phyloP scores from a whole-genome alignment of 2,888 invertebrate genomes.

The Parasteatoda lunata region DNA sequence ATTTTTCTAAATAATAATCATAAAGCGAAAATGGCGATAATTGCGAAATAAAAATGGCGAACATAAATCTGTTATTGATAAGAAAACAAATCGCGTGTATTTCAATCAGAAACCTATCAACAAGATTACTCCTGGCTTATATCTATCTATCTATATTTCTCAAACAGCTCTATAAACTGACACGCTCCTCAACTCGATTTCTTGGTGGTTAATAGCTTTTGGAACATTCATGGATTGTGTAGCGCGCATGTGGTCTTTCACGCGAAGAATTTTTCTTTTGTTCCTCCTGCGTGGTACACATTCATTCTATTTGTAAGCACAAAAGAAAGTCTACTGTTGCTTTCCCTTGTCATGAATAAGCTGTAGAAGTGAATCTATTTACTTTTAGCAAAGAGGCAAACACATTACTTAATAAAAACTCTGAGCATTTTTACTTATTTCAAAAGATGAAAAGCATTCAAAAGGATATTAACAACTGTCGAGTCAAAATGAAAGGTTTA shows the following conservation, averaged over 20 bases:
- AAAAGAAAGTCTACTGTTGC: no score
- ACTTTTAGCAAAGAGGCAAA: no score
- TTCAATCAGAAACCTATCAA: conserved; percentile 26
- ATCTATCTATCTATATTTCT: background rate
- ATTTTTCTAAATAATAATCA: no score
- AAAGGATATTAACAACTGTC: no score
- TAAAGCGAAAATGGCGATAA: background rate
- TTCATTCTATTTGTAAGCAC: background rate
- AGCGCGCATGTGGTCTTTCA: background rate
- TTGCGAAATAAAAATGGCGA: background rate
- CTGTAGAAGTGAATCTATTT: no score
- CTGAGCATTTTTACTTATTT: no score
- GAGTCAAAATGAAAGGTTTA: no score
- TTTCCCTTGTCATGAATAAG: no score
- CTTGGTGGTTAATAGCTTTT: background rate
- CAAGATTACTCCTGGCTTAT: conserved; percentile 14
- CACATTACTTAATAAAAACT: no score
- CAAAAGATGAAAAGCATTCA: no score
- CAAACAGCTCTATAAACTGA: background rate
- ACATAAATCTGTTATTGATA: background rate
- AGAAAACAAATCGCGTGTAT: conserved; percentile 29
- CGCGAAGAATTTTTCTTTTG: background rate
- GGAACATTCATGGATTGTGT: background rate
- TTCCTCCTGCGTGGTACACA: background rate
- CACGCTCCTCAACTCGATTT: background rate